A percentile compares a stretch with the other conserved stretches of the same genome.
Evolutionary conservation across 1,140 invertebrate genomes (phyloP).

Genomic region (Euura saliciscinereae): DNA sequence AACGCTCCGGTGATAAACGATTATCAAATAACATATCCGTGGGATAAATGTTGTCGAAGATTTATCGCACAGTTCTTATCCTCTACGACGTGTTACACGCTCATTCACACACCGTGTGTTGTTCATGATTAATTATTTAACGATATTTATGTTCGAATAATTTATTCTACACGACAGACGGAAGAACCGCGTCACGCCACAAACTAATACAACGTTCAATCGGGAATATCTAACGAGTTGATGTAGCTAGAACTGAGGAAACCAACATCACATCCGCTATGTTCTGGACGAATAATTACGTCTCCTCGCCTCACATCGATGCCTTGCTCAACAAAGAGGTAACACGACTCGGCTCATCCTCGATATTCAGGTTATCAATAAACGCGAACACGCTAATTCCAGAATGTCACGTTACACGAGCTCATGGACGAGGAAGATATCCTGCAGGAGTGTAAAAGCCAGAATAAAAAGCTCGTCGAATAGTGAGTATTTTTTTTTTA

Average conservation of each 20-base stretch:
- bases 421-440: conserved; percentile 94
- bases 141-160: no score
- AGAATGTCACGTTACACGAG: conserved; percentile 90
- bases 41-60: not conserved
- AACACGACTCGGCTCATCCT: conserved; percentile 33
- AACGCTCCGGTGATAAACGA: conserved; percentile 1
- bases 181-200: not conserved
- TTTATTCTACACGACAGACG: not conserved
- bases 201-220: conserved; percentile 4
- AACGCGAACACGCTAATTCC: conserved; percentile 43
- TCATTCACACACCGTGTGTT: conserved; percentile 18
- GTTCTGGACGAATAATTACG: conserved; percentile 83
- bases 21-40: not conserved
- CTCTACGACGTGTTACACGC: not conserved
- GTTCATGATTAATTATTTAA: conserved; percentile 16
- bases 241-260: conserved; percentile 18
- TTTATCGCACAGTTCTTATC: not conserved
- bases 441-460: conserved; percentile 92
- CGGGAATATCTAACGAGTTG: conserved; percentile 10
- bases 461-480: conserved; percentile 89
- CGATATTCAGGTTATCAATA: conserved; percentile 5
- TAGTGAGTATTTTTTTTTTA: conserved; percentile 74
- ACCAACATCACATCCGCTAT: conserved; percentile 57
- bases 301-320: conserved; percentile 75
- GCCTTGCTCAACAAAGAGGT: conserved; percentile 78